phyloP scores from a whole-genome alignment of 2,888 invertebrate genomes.

The Seladonia tumulorum region DNA sequence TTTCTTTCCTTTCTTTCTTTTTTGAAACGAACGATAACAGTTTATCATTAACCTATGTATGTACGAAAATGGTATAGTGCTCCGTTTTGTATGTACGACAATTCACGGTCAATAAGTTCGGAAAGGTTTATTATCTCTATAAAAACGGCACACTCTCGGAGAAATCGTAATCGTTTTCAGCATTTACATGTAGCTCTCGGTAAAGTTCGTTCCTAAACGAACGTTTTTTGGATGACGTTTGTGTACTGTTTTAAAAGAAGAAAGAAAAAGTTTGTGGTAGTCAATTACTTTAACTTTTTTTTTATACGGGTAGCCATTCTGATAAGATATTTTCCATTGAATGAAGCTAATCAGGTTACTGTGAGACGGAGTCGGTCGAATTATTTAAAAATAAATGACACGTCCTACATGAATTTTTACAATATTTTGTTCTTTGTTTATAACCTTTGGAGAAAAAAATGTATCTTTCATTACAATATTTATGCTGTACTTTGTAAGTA shows the following conservation, averaged over 20 bases:
- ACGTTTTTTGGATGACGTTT: constrained; percentile 13
- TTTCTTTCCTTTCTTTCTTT: constrained; percentile 18
- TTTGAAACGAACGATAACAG: constrained; percentile 45
- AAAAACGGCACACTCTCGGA: constrained; percentile 35
- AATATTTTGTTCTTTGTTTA: constrained; percentile 36
- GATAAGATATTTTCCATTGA: constrained; percentile 56
- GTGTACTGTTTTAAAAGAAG: constrained; percentile 25
- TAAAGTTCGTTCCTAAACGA: constrained; percentile 25
- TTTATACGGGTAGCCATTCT: constrained; percentile 41
- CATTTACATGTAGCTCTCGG: constrained; percentile 8
- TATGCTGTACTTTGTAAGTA: constrained; percentile 39
- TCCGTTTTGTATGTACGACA: constrained; percentile 38
- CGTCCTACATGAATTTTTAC: constrained; percentile 15
- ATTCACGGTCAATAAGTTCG: constrained; percentile 56
- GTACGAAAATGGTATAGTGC: constrained; percentile 44
- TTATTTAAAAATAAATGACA: constrained; percentile 48
- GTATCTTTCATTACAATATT: constrained; percentile 18
- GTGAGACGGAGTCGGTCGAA: constrained; percentile 36
- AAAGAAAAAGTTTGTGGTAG: constrained; percentile 10
- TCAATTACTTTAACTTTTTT: constrained; percentile 25
- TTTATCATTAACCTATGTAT: constrained; percentile 57
- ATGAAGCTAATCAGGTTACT: constrained; percentile 53
- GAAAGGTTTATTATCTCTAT: constrained; percentile 42
- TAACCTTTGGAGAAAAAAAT: constrained; percentile 5
- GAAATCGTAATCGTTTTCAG: constrained; percentile 29